Percentiles rank a stretch among this genome's conserved stretches.
Evolutionary conservation across 2,888 invertebrate species (phyloP).

Genomic region (Serrognathus titanus): DNA sequence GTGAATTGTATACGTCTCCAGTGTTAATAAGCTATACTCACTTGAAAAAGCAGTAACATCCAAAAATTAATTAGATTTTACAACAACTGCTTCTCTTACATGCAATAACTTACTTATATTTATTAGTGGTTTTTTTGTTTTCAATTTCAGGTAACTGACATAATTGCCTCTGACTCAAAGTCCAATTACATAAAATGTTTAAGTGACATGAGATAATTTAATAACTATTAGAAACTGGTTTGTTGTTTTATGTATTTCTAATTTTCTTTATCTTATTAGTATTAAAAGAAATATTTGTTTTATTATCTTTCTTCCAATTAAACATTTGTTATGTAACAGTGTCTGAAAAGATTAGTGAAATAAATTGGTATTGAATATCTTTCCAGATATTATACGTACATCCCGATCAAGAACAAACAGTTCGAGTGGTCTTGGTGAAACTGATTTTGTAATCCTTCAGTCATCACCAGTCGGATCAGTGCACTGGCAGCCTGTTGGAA

Average conservation of each 20-base stretch:
- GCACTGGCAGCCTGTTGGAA: constrained; percentile 53
- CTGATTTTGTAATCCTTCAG: constrained; percentile 55
- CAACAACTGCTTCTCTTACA: no score
- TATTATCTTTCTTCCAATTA: not conserved
- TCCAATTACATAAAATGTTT: no score
- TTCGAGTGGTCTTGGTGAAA: constrained; percentile 47
- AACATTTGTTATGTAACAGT: constrained; percentile 8
- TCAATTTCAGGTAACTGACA: no score
- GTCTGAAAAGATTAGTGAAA: not conserved
- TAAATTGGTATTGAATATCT: not conserved
- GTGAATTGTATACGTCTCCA: no score
- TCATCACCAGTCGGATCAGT: constrained; percentile 50
- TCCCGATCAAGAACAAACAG: constrained; percentile 45
- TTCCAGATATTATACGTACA: constrained; percentile 17
- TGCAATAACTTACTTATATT: no score
- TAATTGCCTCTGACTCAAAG: no score
- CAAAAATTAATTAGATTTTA: no score
- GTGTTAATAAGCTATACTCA: no score
- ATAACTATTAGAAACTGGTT: not conserved
- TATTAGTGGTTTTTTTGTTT: no score
- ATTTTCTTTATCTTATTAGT: not conserved
- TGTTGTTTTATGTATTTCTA: not conserved
- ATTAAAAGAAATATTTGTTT: constrained; percentile 4
- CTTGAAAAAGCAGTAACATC: no score
- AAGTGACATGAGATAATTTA: no score